Base-by-base conservation (phyloP, 1,140 invertebrate genomes). In the Zelostemma sp. region DNA sequence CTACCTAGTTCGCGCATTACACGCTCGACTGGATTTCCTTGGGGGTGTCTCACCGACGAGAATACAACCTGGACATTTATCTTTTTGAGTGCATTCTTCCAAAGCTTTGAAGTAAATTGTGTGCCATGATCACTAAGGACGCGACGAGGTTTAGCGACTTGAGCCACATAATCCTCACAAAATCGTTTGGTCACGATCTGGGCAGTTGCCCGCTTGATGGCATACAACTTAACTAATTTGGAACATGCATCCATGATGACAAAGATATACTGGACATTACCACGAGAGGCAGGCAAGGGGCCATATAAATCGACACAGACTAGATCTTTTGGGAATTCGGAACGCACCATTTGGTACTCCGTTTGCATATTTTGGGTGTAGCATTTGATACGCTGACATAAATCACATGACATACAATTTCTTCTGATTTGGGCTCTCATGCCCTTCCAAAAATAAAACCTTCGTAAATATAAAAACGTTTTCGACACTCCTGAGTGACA, bases 71-170 rank as follows among this genome's bases (percentile, higher is more conserved):
- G 18, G 12, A 66, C 19, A 1, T 45, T 50, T 0, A 14, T 1
- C 8, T 17, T 0, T 2, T 49, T 14, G 5, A 65, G 28, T 6
- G 5, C 15, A n/a, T 51, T 12, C 6, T 45, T 40, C 66, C 60
- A 72, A 8, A 25, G 11, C 5, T 1, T 11, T 0, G 66, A 59
- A 0, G 58, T 53, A 48, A 83, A 85, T 51, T 84, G 82, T 0
- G 71, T 58, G 9, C 81, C 81, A 59, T 83, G 82, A 21, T 85
- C 81, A 18, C 69, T 72, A 4, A 76, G 75, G 1, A 85, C 45
- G 15, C 73, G n/a, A 18, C 79, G 40, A 6, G 79, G 74, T 11
- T 74, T 19, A 6, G 80, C 79, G 55, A 54, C 19, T 11, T 38
- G 21, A 0, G 17, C 41, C 1, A 66, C n/a, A 38, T 48, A 66